Evolutionary conservation across 1,140 invertebrate genomes (phyloP), one percentile per base, ranked within the genome.

Genomic region (Phymorhynchus buccinoides): DNA sequence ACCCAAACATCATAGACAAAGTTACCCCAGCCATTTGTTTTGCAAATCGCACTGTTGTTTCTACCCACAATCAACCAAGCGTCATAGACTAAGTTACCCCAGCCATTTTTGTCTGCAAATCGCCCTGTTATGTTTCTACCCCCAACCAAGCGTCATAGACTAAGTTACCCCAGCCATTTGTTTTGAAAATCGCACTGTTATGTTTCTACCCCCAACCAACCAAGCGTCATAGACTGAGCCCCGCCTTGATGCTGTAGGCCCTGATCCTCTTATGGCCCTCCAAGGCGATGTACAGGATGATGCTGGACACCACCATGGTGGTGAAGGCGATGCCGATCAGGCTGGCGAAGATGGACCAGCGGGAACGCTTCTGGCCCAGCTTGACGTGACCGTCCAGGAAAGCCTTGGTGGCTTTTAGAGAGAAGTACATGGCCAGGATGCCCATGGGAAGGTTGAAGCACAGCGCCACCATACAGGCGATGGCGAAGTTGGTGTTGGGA

Each of bases 371-470:
- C 56, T 18, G 12, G 22, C 56, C 56, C 56, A 62, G 56, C 56
- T 62, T 62, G 56, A 27, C n/a, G 56, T 27, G 56, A 1, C 82
- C 82, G n/a, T 87, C 80, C 42, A 66, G 75, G 79, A 84, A 87
- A 7, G 86, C 86, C 37, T 79, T 71, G 1, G 73, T 71, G 9
- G 86, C 86, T 42, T 80, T 66, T 2, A 87, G 56, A n/a, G 86
- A 87, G 32, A 79, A 85, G 68, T 77, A 82, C 22, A 84, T 35
- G 52, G 86, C 86, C n/a, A 85, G 27, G 12, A 85, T 32, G 35
- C 86, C 86, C 22, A 87, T 68, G 3, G 84, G 86, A 7, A 62
- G 56, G 41, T 87, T 87, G 44, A 87, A 87, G 39, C 86, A 87
- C 30, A 68, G 83, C 27, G 66, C 35, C 39, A 87, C 86, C 42